Base-by-base conservation (phyloP, 2,113 vertebrate species). In the Heloderma charlesbogerti region DNA sequence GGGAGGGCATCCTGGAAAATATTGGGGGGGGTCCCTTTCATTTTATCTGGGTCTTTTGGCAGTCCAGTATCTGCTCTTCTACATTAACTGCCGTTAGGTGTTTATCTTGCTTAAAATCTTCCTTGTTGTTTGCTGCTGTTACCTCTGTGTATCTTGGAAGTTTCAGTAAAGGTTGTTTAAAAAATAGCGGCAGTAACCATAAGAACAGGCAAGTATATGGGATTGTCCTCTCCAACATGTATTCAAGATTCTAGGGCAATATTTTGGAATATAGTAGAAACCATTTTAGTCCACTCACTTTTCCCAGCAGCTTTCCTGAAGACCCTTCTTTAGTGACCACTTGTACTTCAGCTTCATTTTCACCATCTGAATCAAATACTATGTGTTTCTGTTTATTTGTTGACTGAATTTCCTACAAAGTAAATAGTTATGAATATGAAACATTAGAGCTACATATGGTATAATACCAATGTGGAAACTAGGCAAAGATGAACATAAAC, bases 291-390 rank as follows among this genome's bases (percentile, higher is more conserved):
- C 54, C 43, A 94, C 97, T 96, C 96, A 98, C 97, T 74, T 95
- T 88, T 27, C 85, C 51, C 18, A 3, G 43, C 0, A 0, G 18
- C 18, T 93, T 87, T 94, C 57, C 86, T 34, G 27, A 37, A 81
- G 6, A 87, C 0, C 0, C 93, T n/a, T 96, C 93, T 63, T 96
- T 94, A 29, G 54, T 85, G 31, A 10, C 57, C 16, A 94, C 95
- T 79, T 96, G 93, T 16, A 4, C 74, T 43, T 94, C 93, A 45
- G 93, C 94, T 95, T 93, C 96, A 0, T 93, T 95, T 94, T 98
- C 98, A 29, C 93, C 96, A 71, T 98, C 98, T 0, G 98, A 99
- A 95, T 96, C 92, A 20, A 99, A 99, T 89, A 98, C 90, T 25
- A 99, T 98, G 92, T 98, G 99, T n/a, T 98, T 98, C 37, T 97